phyloP scores from a whole-genome alignment of 2,113 vertebrate genomes.

The Elephantulus edwardii region DNA sequence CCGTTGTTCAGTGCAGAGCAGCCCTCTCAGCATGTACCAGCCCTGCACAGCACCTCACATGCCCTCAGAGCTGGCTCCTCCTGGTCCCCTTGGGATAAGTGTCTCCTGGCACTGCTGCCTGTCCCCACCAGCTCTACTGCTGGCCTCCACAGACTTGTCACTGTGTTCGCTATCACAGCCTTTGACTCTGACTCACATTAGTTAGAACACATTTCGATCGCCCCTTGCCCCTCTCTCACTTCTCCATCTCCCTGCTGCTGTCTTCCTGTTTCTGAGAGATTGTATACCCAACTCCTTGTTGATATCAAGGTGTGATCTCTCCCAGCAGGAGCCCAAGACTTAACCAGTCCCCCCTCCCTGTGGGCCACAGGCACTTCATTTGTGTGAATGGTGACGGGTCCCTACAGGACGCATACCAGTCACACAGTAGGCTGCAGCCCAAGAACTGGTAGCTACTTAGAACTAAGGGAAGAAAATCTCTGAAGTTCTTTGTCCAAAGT shows the following conservation, averaged over 20 bases:
- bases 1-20: background rate
- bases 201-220: background rate
- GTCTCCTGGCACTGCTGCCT: background rate
- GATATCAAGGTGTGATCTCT: background rate
- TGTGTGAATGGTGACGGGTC: no score
- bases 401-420: no score
- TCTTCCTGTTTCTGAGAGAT: background rate
- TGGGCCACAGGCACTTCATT: background rate
- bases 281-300: background rate
- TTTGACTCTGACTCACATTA: background rate
- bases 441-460: background rate
- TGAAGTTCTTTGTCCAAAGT: background rate
- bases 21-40: background rate
- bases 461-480: background rate
- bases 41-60: background rate
- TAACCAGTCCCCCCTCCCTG: background rate
- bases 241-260: background rate
- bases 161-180: background rate
- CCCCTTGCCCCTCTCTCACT: background rate
- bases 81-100: no score
- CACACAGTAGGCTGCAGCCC: background rate
- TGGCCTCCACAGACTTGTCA: background rate
- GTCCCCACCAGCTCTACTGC: background rate
- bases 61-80: background rate
- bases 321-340: background rate